Percentiles rank a stretch among this genome's conserved stretches.
Conservation (phyloP, 2,797 vertebrate genomes). For the Oryzias dopingdopingensis region DNA sequence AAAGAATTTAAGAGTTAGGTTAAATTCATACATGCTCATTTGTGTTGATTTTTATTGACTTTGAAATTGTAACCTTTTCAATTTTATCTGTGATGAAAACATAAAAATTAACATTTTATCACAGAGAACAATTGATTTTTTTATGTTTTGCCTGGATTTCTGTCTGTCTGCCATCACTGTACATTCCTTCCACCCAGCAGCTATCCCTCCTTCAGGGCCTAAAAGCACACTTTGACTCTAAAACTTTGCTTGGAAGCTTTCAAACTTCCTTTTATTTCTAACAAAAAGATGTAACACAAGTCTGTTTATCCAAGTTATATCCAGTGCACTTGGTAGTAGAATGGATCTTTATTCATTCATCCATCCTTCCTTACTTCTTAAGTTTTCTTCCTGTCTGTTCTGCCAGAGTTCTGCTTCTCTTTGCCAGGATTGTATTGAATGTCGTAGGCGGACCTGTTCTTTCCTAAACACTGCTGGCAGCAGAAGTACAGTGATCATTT, state of each 20-base stretch:
- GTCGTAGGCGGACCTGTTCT: conserved; percentile 50
- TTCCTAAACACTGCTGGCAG: conserved; percentile 32
- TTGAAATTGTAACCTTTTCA: too few relatives aligned
- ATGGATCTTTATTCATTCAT: conserved; percentile 1
- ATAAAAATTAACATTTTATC: too few relatives aligned
- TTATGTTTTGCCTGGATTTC: too few relatives aligned
- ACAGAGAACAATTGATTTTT: too few relatives aligned
- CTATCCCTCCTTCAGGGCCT: conserved; percentile 49
- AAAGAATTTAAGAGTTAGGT: too few relatives aligned
- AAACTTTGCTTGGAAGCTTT: conserved; percentile 66
- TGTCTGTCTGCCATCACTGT: too few relatives aligned
- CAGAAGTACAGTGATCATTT: conserved; percentile 43
- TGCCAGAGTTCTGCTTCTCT: conserved; percentile 23
- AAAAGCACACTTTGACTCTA: conserved; percentile 86
- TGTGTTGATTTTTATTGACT: too few relatives aligned
- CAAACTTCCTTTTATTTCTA: too few relatives aligned
- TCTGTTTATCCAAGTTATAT: conserved; percentile 5
- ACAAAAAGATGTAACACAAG: neutral
- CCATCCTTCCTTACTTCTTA: conserved; percentile 39
- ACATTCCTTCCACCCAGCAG: conserved; percentile 37
- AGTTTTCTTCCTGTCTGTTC: conserved; percentile 46
- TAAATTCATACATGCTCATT: too few relatives aligned
- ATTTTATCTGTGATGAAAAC: too few relatives aligned
- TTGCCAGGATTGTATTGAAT: conserved; percentile 42
- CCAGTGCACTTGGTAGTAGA: conserved; percentile 5